Percentiles rank a stretch among this genome's conserved stretches.
Conservation (phyloP, 92 coral and sea anemone species). For the Anthopleura xanthogrammica region DNA sequence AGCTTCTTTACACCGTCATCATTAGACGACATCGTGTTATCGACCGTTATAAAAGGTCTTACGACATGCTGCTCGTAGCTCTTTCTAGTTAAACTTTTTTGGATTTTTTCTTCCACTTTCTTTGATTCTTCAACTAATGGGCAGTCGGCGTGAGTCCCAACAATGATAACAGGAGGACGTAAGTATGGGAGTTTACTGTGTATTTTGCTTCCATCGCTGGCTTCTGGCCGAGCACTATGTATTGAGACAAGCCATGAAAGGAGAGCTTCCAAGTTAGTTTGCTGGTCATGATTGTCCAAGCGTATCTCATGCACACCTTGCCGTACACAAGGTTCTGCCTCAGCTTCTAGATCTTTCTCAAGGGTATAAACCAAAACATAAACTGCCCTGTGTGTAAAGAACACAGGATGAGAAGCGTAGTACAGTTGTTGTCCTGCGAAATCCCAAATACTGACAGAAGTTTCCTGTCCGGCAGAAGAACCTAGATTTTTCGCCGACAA, state of each 20-base stretch:
- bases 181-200: conserved; percentile 44
- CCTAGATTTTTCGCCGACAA: conserved; percentile 44
- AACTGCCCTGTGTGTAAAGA: conserved; percentile 73
- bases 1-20: conserved; percentile 58
- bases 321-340: conserved; percentile 83
- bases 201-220: conserved; percentile 9
- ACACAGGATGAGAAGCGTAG: conserved; percentile 89
- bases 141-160: conserved; percentile 66
- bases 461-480: conserved; percentile 46
- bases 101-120: conserved; percentile 65
- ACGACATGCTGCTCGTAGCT: conserved; percentile 74
- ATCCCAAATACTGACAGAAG: conserved; percentile 50
- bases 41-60: conserved; percentile 63
- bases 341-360: conserved; percentile 65
- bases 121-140: conserved; percentile 65
- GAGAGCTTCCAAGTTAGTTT: conserved; percentile 79
- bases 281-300: conserved; percentile 60
- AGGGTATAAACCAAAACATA: conserved; percentile 79
- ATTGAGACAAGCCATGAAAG: conserved; percentile 82
- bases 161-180: conserved; percentile 77
- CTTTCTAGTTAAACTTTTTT: conserved; percentile 68
- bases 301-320: conserved; percentile 74
- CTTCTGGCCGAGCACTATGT: conserved; percentile 54
- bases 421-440: conserved; percentile 58
- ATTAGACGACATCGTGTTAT: conserved; percentile 63